Evolutionary conservation across 1,140 invertebrate genomes (phyloP).

Genomic region (Conopomorpha cramerella): DNA sequence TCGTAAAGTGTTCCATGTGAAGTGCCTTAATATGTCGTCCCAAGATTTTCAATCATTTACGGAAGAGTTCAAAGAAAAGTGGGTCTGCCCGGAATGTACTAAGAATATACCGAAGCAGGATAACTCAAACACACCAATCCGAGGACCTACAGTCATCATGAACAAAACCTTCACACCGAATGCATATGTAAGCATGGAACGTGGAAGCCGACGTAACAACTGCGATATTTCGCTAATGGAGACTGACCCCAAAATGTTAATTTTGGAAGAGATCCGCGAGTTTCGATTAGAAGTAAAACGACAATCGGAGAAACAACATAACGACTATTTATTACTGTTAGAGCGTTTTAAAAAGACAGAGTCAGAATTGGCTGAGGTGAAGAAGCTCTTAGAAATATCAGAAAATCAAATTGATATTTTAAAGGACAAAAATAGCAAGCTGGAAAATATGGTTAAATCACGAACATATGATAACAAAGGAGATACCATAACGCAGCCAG

Average conservation of each 20-base stretch:
- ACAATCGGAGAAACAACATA: background rate
- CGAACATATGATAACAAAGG: background rate
- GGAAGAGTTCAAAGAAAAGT: conserved; percentile 4
- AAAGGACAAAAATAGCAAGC: background rate
- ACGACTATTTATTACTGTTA: background rate
- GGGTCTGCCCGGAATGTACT: conserved; percentile 7
- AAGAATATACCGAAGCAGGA: conserved; percentile 2
- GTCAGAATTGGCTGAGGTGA: background rate
- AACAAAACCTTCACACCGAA: conserved; percentile 7
- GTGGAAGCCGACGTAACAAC: background rate
- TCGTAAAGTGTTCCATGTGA: conserved; percentile 5
- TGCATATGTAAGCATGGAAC: conserved; percentile 3
- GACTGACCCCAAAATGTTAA: background rate
- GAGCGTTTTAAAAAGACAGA: background rate
- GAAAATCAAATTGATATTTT: background rate
- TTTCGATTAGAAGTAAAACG: conserved; percentile 1
- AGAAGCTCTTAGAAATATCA: background rate
- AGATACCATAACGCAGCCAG: background rate
- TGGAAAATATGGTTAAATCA: background rate
- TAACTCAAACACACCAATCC: conserved; percentile 5
- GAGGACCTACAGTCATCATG: conserved; percentile 3
- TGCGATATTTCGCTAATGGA: background rate
- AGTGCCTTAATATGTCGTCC: conserved; percentile 1
- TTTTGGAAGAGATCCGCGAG: conserved; percentile 3
- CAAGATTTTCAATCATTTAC: conserved; percentile 4